Evolutionary conservation across 2,888 invertebrate genomes (phyloP).

Genomic region (Agriopis marginaria): DNA sequence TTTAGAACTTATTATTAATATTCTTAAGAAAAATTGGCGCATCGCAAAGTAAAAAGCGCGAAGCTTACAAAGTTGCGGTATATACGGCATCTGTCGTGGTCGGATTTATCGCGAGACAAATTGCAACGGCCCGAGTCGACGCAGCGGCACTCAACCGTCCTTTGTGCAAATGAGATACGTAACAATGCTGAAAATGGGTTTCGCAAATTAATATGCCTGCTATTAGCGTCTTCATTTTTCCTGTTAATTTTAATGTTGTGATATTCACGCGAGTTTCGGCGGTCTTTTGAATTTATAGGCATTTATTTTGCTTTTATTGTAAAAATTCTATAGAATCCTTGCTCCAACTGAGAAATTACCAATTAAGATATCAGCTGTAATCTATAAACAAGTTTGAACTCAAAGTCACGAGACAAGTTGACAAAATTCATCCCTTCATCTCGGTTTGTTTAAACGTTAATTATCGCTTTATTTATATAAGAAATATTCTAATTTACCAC

Average conservation of each 20-base stretch:
- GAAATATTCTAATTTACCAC: constrained; percentile 77
- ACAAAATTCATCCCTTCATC: constrained; percentile 72
- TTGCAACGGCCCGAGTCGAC: constrained; percentile 68
- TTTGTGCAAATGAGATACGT: constrained; percentile 76
- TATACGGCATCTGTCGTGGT: constrained; percentile 77
- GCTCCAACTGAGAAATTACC: constrained; percentile 36
- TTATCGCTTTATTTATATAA: constrained; percentile 78
- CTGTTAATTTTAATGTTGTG: constrained; percentile 26
- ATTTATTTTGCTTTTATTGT: not conserved
- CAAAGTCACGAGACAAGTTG: constrained; percentile 66
- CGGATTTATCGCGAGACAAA: constrained; percentile 81
- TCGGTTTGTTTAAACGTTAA: constrained; percentile 76
- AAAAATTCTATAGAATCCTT: not conserved
- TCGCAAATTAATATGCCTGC: constrained; percentile 70
- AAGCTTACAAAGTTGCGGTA: constrained; percentile 61
- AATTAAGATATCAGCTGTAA: constrained; percentile 43
- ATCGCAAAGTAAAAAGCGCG: constrained; percentile 55
- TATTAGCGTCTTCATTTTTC: constrained; percentile 39
- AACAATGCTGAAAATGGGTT: constrained; percentile 71
- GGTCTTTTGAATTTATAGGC: not conserved
- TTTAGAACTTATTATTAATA: constrained; percentile 28
- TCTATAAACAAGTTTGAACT: constrained; percentile 56
- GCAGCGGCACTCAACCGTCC: constrained; percentile 55
- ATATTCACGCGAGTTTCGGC: constrained; percentile 10
- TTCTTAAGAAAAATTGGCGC: constrained; percentile 34